Percentiles rank a stretch among this genome's conserved stretches.
Conservation (phyloP, 2,888 invertebrate species). For the Argynnis bischoffii region DNA sequence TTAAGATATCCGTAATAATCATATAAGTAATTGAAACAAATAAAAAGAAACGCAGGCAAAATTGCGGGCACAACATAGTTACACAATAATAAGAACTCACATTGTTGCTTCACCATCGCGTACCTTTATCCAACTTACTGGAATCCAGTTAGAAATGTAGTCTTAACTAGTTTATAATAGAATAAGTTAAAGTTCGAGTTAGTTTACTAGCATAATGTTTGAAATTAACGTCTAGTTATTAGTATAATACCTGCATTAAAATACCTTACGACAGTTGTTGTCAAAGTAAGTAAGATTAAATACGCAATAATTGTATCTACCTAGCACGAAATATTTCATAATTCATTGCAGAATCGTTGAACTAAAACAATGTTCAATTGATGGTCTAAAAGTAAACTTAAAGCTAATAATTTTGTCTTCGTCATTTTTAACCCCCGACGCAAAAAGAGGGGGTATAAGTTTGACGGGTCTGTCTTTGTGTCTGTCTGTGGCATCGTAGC, state of each 20-base stretch:
- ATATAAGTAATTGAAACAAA: too few species aligned
- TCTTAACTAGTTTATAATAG: slow-evolving; percentile 17
- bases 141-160: slow-evolving; percentile 18
- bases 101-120: neutral
- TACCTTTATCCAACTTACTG: slow-evolving; percentile 1
- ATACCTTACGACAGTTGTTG: neutral
- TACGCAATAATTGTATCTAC: neutral
- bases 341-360: too few species aligned
- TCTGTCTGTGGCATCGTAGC: too few species aligned
- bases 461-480: too few species aligned
- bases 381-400: too few species aligned
- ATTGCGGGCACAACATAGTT: neutral
- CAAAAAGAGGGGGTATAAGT: too few species aligned
- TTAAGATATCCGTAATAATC: too few species aligned
- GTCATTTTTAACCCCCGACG: too few species aligned
- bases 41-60: too few species aligned
- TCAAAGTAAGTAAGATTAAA: neutral
- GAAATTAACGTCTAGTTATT: slow-evolving; percentile 12
- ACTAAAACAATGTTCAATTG: too few species aligned
- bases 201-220: slow-evolving; percentile 15
- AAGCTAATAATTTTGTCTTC: too few species aligned
- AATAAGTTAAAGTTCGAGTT: slow-evolving; percentile 18
- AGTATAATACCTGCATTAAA: slow-evolving; percentile 15
- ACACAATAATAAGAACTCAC: neutral
- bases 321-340: too few species aligned